Conservation (phyloP, 2,113 vertebrate species). For the Melanerpes formicivorus region DNA sequence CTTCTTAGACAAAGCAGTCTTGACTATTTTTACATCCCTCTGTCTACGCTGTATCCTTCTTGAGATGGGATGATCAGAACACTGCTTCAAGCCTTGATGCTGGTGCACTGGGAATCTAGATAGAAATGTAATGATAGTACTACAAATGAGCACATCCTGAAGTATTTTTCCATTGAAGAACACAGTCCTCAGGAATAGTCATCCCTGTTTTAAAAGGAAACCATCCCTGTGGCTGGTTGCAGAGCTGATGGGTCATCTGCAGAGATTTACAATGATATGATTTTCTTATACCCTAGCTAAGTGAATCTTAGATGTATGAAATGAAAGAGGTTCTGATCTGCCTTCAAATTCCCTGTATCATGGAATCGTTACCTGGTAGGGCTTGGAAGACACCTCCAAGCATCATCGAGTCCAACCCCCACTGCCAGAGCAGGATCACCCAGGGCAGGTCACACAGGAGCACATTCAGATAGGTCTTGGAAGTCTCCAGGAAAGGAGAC, state of each 20-base stretch:
- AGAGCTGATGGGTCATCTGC: background rate
- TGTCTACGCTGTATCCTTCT: background rate
- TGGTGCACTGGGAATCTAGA: background rate
- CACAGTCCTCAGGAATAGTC: background rate
- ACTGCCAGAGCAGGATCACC: too few species aligned
- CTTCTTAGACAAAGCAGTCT: background rate
- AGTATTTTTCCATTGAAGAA: background rate
- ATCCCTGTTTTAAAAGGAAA: constrained; percentile 5
- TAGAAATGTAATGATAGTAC: background rate
- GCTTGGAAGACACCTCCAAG: too few species aligned
- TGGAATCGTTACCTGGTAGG: too few species aligned
- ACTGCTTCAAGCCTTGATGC: background rate
- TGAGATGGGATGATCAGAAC: background rate
- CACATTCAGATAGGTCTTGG: too few species aligned
- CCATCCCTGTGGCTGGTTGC: background rate
- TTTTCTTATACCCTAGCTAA: background rate
- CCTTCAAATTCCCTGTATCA: background rate
- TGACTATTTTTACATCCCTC: background rate
- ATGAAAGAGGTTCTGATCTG: background rate
- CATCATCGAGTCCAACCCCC: too few species aligned
- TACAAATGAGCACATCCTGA: background rate
- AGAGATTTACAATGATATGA: background rate
- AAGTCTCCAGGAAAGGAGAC: too few species aligned
- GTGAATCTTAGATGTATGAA: background rate
- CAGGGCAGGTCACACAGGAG: too few species aligned